A percentile compares a stretch with the other conserved stretches of the same genome.
These are phyloP conservation scores for Cacoxenus indagator DNA, from an alignment of 2,888 invertebrate species.

Conservation along the genomic window DNA sequence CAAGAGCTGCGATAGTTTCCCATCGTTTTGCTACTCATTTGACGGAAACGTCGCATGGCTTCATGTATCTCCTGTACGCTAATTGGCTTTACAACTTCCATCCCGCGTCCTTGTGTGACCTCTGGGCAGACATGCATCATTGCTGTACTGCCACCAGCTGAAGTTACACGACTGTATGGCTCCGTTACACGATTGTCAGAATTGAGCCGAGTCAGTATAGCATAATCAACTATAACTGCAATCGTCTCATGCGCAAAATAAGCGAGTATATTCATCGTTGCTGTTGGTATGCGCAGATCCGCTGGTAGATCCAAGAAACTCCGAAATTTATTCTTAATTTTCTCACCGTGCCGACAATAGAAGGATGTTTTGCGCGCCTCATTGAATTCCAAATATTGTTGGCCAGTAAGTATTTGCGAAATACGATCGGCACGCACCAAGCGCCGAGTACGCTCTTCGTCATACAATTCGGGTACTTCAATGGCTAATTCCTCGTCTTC, in stretches of 20 bases:
- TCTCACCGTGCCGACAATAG: constrained; percentile 72
- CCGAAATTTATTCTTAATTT: constrained; percentile 75
- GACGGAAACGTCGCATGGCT: constrained; percentile 79
- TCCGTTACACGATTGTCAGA: constrained; percentile 78
- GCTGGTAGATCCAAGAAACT: constrained; percentile 77
- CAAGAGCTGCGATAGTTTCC: constrained; percentile 66
- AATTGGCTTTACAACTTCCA: constrained; percentile 79
- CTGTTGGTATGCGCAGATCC: constrained; percentile 75
- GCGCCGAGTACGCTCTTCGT: constrained; percentile 69
- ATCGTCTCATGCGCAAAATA: constrained; percentile 93
- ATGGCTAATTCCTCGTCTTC: constrained; percentile 73
- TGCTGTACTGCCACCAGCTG: constrained; percentile 66
- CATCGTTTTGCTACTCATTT: constrained; percentile 65
- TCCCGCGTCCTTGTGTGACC: constrained; percentile 73
- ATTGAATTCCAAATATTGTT: constrained; percentile 82
- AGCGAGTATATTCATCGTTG: constrained; percentile 83
- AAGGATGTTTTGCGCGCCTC: constrained; percentile 86
- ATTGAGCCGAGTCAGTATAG: constrained; percentile 85
- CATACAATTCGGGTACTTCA: constrained; percentile 71
- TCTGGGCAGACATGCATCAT: constrained; percentile 71
- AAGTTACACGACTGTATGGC: constrained; percentile 77
- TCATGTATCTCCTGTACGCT: constrained; percentile 87
- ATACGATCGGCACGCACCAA: constrained; percentile 75
- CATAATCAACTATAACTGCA: constrained; percentile 88
- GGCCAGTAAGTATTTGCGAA: constrained; percentile 73